Evolutionary conservation across 2,888 invertebrate genomes (phyloP).

Genomic region (Eupithecia tripunctaria): DNA sequence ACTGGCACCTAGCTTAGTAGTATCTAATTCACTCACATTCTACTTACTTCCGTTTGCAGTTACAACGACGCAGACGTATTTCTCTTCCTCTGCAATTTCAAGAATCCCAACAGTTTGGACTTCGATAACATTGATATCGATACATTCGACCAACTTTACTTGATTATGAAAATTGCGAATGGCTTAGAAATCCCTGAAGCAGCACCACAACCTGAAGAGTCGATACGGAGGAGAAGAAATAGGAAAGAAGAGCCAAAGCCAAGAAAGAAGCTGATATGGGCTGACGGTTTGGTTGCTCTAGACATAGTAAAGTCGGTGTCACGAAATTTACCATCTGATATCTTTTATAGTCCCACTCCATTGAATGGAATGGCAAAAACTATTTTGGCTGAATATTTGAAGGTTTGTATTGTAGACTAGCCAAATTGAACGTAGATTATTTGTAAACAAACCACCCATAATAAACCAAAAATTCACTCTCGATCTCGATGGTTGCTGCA

Average conservation of each 20-base stretch:
- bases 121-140: constrained; percentile 55
- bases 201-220: constrained; percentile 31
- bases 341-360: constrained; percentile 65
- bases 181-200: constrained; percentile 51
- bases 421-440: too few species aligned
- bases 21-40: not conserved
- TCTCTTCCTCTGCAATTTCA: constrained; percentile 67
- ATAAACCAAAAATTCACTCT: too few species aligned
- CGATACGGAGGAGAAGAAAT: constrained; percentile 36
- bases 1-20: not conserved
- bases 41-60: constrained; percentile 47
- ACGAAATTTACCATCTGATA: constrained; percentile 60
- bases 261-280: constrained; percentile 62
- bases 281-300: constrained; percentile 69
- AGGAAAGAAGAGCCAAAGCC: constrained; percentile 38
- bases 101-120: constrained; percentile 66
- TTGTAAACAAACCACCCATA: too few species aligned
- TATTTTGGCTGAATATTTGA: constrained; percentile 65
- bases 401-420: constrained; percentile 50
- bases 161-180: constrained; percentile 68
- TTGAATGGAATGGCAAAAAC: constrained; percentile 59
- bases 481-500: too few species aligned
- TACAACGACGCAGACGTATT: constrained; percentile 73
- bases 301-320: constrained; percentile 65
- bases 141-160: constrained; percentile 65